Evolutionary conservation across 2,888 invertebrate species (phyloP), one percentile per base, ranked within the genome.

Genomic region (Sicus ferrugineus): DNA sequence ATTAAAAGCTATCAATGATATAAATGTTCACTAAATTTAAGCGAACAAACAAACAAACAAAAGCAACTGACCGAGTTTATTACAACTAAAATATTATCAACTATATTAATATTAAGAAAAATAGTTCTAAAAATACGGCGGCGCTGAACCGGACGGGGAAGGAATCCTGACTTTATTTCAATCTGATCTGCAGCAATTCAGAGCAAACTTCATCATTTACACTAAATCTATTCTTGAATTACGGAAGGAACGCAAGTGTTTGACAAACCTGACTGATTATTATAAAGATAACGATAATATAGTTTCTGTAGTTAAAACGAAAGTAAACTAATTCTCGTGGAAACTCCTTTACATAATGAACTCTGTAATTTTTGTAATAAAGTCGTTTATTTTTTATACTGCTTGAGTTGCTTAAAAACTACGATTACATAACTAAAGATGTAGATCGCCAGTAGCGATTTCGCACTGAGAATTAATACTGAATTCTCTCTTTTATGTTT

Each of bases 31-130:
- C 54, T 54, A 38, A 34, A 65, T 23, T 26, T 38, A 38, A 56
- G 19, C 46, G 34, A 63, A 63, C 30, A 56, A 67, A 58, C 28
- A 30, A 58, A 58, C 54, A 38, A 66, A 56, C 21, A 6, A 54
- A 50, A 68, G 52, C 50, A 69, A 69, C 64, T 69, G 42, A 56
- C 58, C 64, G 69, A 69, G 64, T 69, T 69, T 69, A 69, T 48
- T 46, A 64, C 34, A 23, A 54, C 14, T 28, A 54, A 23, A 54
- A 26, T 14, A 28, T 54, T 28, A 54, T 23, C 1, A 28, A 2
- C 26, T 52, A 64, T 30, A 34, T 9, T 52, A n/a, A 34, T 48
- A 54, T 34, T 16, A 21, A 52, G 28, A 28, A 50, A 31, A 31
- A 42, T 26, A 64, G 11, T 21, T 30, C 34, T 21, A 64, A 50